Evolutionary conservation across 2,113 vertebrate genomes (phyloP).

Genomic region (Podarcis muralis): DNA sequence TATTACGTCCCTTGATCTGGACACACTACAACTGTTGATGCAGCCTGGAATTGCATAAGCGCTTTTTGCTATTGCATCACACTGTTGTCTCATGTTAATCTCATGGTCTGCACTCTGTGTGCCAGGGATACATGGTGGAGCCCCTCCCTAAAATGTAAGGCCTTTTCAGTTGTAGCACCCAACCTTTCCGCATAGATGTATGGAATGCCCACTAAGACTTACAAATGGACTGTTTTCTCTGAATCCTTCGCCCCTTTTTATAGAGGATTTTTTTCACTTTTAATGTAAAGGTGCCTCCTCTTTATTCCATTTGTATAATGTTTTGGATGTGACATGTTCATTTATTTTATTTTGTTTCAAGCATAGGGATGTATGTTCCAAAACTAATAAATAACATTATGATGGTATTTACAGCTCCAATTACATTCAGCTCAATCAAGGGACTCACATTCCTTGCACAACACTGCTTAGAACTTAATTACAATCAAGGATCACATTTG

Average conservation of each 20-base stretch:
- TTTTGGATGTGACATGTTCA: background rate
- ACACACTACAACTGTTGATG: no score
- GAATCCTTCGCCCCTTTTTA: background rate
- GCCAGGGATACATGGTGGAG: background rate
- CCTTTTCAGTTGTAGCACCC: no score
- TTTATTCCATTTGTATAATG: background rate
- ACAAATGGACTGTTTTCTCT: background rate
- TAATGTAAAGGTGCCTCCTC: background rate
- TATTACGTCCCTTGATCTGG: no score
- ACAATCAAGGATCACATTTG: background rate
- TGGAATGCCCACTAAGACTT: background rate
- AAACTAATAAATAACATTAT: background rate
- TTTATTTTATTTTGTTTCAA: background rate
- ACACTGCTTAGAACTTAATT: background rate
- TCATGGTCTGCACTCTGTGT: background rate
- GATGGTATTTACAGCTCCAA: background rate
- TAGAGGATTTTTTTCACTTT: background rate
- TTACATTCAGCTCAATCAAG: background rate
- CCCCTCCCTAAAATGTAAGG: no score
- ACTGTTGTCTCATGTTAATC: no score
- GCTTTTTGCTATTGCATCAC: no score
- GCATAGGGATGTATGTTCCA: background rate
- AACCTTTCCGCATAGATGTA: background rate
- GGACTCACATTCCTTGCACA: background rate
- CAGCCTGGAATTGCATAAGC: no score